Base-by-base conservation (phyloP, 2,888 invertebrate species). In the Trachelus stipa region DNA sequence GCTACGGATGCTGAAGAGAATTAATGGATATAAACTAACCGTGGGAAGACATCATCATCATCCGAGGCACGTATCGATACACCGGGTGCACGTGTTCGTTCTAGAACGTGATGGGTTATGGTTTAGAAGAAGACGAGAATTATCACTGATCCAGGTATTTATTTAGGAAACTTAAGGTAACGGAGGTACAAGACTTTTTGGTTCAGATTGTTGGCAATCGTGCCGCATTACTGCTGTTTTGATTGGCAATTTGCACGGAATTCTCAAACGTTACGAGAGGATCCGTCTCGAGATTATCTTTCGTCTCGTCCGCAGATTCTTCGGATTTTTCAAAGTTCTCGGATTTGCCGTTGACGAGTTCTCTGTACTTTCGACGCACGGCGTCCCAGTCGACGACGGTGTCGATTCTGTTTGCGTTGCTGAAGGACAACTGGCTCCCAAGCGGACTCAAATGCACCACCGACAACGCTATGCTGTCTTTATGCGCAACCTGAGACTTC, bases 321-420 rank as follows among this genome's bases (percentile, higher is more conserved):
- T 95, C 95, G 80, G 94, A 93, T 34, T 92, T 92, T 11, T 35
- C 35, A 3, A 12, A 35, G 0, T 88, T 88, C 80, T 95, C 95
- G 80, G 94, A 93, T 34, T 92, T 92, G 76, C 92, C 93, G 30
- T 95, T 95, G 82, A 95, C 93, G 12, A 97, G 92, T 0, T 96
- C 95, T 33, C 97, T 93, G 90, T 98, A 98, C 90, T 97, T 97
- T 92, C 96, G 96, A 34, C 97, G 96, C 79, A 98, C 97, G 3
- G 95, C 93, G 87, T 97, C 97, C 98, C 98, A 98, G 90, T 98
- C 97, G 2, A 97, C 96, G 11, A 98, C 97, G 87, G 96, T 97
- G 90, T 97, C 97, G 84, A 97, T 97, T 84, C 96, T 94, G 74
- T 95, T 95, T 75, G 95, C 94, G 82, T 93, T 92, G 86, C 93